phyloP scores from a whole-genome alignment of 2,797 vertebrate species.

The Onychomys arenicola region DNA sequence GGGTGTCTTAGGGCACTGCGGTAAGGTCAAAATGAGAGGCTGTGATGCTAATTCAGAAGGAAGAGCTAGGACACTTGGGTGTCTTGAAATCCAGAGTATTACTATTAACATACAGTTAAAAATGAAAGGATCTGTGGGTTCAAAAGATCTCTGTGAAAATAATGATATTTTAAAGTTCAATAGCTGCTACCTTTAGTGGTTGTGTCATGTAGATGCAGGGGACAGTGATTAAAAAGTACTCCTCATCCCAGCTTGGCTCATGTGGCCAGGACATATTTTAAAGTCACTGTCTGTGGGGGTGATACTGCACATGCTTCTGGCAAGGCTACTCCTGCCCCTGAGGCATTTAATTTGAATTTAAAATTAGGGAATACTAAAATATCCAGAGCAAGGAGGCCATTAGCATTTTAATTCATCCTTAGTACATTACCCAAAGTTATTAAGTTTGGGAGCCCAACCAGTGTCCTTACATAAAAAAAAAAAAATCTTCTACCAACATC shows the following conservation, averaged over 20 bases:
- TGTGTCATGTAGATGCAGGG: conserved; percentile 64
- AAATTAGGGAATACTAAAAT: conserved; percentile 80
- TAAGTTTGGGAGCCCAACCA: conserved; percentile 38
- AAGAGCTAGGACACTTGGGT: background rate
- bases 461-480: conserved; percentile 61
- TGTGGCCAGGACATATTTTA: conserved; percentile 76
- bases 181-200: conserved; percentile 72
- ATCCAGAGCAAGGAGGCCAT: conserved; percentile 67
- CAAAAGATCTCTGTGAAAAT: conserved; percentile 51
- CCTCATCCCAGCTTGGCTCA: conserved; percentile 62
- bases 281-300: conserved; percentile 72
- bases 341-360: conserved; percentile 84
- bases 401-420: conserved; percentile 80
- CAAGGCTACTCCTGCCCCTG: conserved; percentile 81
- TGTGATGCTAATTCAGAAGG: background rate
- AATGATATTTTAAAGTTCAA: conserved; percentile 74
- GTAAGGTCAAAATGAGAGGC: background rate
- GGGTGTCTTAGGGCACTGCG: background rate
- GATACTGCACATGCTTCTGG: conserved; percentile 77
- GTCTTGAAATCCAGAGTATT: background rate
- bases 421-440: conserved; percentile 71
- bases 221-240: conserved; percentile 69
- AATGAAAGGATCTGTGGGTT: conserved; percentile 14
- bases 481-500: background rate
- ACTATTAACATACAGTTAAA: conserved; percentile 26